phyloP scores from a whole-genome alignment of 2,113 vertebrate species.

The Tretioscincus oriximinensis region DNA sequence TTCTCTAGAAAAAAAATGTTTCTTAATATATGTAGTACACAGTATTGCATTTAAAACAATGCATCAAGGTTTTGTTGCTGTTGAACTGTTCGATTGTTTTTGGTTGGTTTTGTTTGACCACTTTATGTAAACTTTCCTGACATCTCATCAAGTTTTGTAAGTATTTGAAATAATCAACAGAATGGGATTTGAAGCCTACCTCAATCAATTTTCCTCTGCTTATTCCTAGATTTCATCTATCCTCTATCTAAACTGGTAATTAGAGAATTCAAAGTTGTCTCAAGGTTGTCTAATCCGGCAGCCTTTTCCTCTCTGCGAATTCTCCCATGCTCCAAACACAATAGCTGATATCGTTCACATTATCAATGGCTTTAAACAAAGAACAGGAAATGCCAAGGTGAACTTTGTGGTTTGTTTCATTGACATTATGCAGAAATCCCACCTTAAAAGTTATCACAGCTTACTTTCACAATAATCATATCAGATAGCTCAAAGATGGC shows the following conservation, averaged over 20 bases:
- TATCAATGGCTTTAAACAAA: background rate
- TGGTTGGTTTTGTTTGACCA: too few species aligned
- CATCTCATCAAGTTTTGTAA: too few species aligned
- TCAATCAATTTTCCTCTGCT: background rate
- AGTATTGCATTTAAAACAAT: too few species aligned
- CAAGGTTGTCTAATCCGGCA: background rate
- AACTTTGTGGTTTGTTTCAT: background rate
- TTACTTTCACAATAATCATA: background rate
- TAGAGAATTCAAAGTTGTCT: constrained; percentile 6
- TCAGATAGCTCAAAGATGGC: background rate
- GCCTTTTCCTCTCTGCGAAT: background rate
- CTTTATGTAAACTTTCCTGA: too few species aligned
- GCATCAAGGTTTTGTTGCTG: too few species aligned
- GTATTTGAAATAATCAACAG: background rate
- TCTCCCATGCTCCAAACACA: background rate
- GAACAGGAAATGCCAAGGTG: background rate
- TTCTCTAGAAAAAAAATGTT: too few species aligned
- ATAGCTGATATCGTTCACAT: background rate
- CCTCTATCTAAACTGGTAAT: background rate
- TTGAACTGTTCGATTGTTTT: too few species aligned
- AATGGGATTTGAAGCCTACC: background rate
- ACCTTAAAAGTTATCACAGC: background rate
- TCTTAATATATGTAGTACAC: too few species aligned
- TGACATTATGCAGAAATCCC: background rate
- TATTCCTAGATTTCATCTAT: constrained; percentile 1